Evolutionary conservation across 1,140 invertebrate species (phyloP), one percentile per base, ranked within the genome.

Genomic region (Lerema accius): DNA sequence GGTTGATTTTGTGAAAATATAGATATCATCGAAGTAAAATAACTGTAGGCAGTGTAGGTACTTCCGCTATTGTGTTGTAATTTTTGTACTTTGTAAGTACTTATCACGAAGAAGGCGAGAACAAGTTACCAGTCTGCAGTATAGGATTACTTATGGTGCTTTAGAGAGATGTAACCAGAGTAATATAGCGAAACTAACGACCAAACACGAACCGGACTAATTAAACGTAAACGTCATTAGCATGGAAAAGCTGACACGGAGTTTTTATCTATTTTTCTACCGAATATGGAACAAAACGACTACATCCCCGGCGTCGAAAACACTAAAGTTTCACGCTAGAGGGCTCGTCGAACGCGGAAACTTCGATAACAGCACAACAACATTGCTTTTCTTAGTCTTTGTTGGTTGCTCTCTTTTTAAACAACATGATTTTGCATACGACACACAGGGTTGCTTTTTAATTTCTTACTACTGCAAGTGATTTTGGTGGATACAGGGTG

Each of bases 161-260:
- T n/a, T n/a, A n/a, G n/a, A n/a, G n/a, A 40, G 17, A 40, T 37
- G 39, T 14, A 43, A 23, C 51, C 15, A 28, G 23, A 43, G 23
- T 43, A 43, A 16, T 32, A 55, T 28, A 56, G 39, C 23, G 39
- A 0, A 56, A 43, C 39, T 43, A 43, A 42, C 51, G 19, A 1
- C 28, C 39, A 42, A 55, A 55, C 51, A 42, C 13, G 51, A 42
- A 26, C 4, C 14, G 23, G 26, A 23, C 23, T 26, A 56, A 56
- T 43, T 56, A 56, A 56, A 56, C 40, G 6, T 17, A 55, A 42
- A 55, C 39, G 11, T 56, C 51, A 56, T 56, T 55, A 55, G 37
- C 51, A 42, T 55, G 40, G 16, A 55, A 42, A 26, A 42, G 9
- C 11, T 39, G 13, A 23, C 11, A 42, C 11, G 3, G 19, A 42